Conservation (phyloP, 1,140 invertebrate species). For the Pantala flavescens region DNA sequence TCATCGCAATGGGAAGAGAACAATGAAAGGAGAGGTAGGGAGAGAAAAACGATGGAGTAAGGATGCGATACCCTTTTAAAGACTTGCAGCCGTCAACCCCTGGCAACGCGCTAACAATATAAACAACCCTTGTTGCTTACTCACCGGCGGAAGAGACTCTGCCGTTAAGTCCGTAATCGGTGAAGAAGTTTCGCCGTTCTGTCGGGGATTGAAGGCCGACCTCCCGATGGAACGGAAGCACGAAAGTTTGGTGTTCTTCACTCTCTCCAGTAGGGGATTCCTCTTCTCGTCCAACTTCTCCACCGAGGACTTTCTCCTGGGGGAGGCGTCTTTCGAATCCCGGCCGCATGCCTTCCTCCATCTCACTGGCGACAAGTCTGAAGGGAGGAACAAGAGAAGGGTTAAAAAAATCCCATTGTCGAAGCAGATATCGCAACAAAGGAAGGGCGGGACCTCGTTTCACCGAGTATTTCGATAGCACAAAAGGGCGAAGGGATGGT, state of each 20-base stretch:
- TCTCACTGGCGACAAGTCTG: not conserved
- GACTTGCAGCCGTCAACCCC: too few relatives aligned
- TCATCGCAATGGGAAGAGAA: too few relatives aligned
- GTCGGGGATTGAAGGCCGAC: not conserved
- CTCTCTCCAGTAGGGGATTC: conserved; percentile 55
- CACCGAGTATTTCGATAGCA: too few relatives aligned
- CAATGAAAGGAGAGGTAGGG: too few relatives aligned
- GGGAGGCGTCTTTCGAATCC: not conserved
- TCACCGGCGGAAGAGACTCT: conserved; percentile 33
- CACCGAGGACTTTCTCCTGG: too few relatives aligned
- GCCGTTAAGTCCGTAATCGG: conserved; percentile 31
- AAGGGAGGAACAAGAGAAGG: not conserved
- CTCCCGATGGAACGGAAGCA: conserved; percentile 46
- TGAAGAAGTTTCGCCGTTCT: not conserved
- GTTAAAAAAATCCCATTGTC: not conserved
- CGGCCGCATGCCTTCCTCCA: not conserved
- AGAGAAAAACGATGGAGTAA: too few relatives aligned
- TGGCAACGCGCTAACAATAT: too few relatives aligned
- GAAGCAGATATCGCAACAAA: too few relatives aligned
- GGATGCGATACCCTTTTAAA: too few relatives aligned
- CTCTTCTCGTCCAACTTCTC: conserved; percentile 40
- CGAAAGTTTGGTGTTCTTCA: conserved; percentile 57
- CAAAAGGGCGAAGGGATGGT: too few relatives aligned
- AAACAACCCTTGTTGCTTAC: too few relatives aligned
- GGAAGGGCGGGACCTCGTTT: too few relatives aligned